A percentile compares a stretch with the other conserved stretches of the same genome.
Conservation (phyloP, 92 coral and sea anemone genomes). For the Hydrozoanthus gracilis region DNA sequence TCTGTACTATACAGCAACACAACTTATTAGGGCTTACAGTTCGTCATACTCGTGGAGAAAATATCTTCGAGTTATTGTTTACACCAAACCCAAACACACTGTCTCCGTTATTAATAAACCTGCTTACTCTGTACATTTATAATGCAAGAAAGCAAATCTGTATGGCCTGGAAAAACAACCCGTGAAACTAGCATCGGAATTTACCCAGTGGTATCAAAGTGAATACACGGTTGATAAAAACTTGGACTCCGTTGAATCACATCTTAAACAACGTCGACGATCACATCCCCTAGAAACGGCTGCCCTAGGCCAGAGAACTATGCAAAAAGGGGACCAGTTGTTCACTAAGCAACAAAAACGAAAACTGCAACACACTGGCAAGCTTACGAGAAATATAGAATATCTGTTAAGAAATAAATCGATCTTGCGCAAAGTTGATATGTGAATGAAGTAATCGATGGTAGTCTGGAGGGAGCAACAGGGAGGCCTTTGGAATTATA, state of each 20-base stretch:
- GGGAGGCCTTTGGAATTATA: constrained; percentile 41
- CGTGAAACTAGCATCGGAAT: background rate
- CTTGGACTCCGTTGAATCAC: background rate
- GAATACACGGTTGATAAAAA: constrained; percentile 13
- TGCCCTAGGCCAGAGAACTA: background rate
- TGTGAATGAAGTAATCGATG: constrained; percentile 51
- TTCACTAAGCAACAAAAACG: background rate
- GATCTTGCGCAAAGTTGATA: background rate
- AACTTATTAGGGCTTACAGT: no score
- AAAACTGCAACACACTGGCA: background rate
- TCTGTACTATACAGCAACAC: no score
- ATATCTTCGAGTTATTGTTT: no score
- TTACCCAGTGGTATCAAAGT: background rate
- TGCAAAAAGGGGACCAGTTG: background rate
- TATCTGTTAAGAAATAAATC: constrained; percentile 1
- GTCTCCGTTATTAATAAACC: background rate
- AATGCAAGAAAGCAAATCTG: background rate
- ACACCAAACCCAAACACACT: no score
- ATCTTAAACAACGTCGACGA: background rate
- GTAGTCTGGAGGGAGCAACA: constrained; percentile 46
- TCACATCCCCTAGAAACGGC: constrained; percentile 1
- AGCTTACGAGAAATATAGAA: background rate
- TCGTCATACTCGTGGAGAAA: no score
- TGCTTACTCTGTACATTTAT: background rate
- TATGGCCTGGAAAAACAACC: constrained; percentile 1